Evolutionary conservation across 2,113 vertebrate genomes (phyloP).

Genomic region (Okapia johnstoni): DNA sequence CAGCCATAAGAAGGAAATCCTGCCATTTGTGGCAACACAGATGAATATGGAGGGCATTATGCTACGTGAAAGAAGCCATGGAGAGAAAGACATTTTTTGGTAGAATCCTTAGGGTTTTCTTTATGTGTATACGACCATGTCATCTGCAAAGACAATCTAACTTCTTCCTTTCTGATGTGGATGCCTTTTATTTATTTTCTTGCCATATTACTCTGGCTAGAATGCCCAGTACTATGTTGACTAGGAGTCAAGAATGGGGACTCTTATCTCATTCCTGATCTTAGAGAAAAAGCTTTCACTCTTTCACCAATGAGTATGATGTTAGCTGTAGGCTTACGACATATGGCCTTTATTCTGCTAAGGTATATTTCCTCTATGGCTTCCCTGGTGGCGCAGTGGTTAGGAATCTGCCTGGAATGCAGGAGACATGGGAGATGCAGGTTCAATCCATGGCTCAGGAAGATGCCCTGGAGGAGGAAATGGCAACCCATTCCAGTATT

Average conservation of each 20-base stretch:
- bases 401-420: neutral
- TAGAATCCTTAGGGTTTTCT: neutral
- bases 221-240: neutral
- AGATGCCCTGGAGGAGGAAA: rapidly evolving
- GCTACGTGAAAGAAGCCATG: neutral
- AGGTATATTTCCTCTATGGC: neutral
- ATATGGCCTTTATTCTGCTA: neutral
- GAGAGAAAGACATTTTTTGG: neutral
- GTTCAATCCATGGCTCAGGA: neutral
- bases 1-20: neutral
- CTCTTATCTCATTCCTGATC: neutral
- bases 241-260: neutral
- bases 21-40: neutral
- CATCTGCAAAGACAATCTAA: neutral
- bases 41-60: neutral
- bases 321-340: neutral
- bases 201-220: neutral
- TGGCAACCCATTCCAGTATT: neutral
- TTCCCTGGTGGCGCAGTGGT: neutral
- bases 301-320: neutral
- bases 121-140: rapidly evolving
- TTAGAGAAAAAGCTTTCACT: neutral
- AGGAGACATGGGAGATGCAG: neutral
- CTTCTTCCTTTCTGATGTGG: neutral
- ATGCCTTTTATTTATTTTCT: neutral